Evolutionary conservation across 2,113 vertebrate genomes (phyloP), one percentile per base, ranked within the genome.

Genomic region (Arothron firmamentum): DNA sequence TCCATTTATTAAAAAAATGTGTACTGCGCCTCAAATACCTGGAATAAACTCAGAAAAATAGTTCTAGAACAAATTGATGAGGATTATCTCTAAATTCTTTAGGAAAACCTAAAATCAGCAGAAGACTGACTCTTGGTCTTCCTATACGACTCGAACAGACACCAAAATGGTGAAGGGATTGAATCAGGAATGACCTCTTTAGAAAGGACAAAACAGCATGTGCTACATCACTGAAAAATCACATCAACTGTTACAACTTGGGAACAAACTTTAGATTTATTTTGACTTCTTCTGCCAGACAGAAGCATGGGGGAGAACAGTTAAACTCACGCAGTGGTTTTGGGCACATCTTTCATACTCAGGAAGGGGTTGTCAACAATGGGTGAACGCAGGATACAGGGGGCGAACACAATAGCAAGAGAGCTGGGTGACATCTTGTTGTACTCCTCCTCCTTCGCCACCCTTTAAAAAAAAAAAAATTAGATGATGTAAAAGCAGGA

Each of bases 401-500:
- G 97, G 0, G 96, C 97, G 42, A 98, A 99, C 69, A 99, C 92
- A 19, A 99, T 98, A 38, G 97, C 94, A 63, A 99, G 78, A 0
- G 96, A 93, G 0, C 88, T 92, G 0, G 94, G 79, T 0, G 95
- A 91, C 97, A 99, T 99, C 23, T 95, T 94, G 82, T 99, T 99
- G 81, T 94, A 88, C 0, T 92, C 79, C 79, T 98, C 96, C 16
- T 96, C 91, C 51, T 93, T 90, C 48, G 94, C 90, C 72, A 99
- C 97, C 81, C 97, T 99, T 78, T 9, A 76, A 65, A 65, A 8
- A 65, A 25, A 11, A 77, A 65, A 65, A 9, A 65, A 25, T 16
- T 1, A 43, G 10, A 18, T 1, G 11, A 65, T 17, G 12, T 10
- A 19, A 49, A 21, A 17, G 34, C 34, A 38, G 25, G 6, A 28